Evolutionary conservation across 2,888 invertebrate species (phyloP).

Genomic region (Drosophila maculinotata): DNA sequence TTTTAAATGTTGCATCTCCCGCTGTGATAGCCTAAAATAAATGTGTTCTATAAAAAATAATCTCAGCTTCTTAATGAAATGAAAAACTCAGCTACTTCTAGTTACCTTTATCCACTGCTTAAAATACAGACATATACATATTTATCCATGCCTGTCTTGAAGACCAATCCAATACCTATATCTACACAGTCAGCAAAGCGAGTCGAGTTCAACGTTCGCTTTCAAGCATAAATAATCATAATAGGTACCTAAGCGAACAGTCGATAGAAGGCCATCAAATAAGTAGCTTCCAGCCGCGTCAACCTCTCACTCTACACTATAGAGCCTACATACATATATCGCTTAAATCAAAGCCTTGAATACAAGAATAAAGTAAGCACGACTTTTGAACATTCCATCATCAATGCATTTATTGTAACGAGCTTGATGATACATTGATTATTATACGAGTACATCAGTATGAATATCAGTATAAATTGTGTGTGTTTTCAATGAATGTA

Average conservation of each 20-base stretch:
- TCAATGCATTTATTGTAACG: constrained; percentile 47
- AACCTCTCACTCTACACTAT: neutral
- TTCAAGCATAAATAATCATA: constrained; percentile 13
- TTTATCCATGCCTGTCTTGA: too few relatives aligned
- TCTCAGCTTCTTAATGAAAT: too few relatives aligned
- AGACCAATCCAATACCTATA: neutral
- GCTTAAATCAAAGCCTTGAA: constrained; percentile 29
- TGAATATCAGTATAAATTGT: constrained; percentile 18
- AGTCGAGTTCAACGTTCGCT: constrained; percentile 43
- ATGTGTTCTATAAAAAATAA: too few relatives aligned
- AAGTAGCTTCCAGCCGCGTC: neutral
- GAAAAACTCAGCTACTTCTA: too few relatives aligned
- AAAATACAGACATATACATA: too few relatives aligned
- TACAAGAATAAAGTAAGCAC: constrained; percentile 2
- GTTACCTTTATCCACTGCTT: too few relatives aligned
- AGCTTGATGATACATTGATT: constrained; percentile 27
- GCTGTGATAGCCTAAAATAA: too few relatives aligned
- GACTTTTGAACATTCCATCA: constrained; percentile 16
- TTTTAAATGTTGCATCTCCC: too few relatives aligned
- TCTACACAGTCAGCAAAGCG: neutral
- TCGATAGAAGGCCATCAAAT: constrained; percentile 34
- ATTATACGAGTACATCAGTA: constrained; percentile 48
- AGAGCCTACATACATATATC: too few relatives aligned
- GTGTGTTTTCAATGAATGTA: too few relatives aligned
- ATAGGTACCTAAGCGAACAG: neutral